A percentile compares a stretch with the other conserved stretches of the same genome.
Evolutionary conservation across 1,140 invertebrate genomes (phyloP).

Genomic region (Pristionchus pacificus): DNA sequence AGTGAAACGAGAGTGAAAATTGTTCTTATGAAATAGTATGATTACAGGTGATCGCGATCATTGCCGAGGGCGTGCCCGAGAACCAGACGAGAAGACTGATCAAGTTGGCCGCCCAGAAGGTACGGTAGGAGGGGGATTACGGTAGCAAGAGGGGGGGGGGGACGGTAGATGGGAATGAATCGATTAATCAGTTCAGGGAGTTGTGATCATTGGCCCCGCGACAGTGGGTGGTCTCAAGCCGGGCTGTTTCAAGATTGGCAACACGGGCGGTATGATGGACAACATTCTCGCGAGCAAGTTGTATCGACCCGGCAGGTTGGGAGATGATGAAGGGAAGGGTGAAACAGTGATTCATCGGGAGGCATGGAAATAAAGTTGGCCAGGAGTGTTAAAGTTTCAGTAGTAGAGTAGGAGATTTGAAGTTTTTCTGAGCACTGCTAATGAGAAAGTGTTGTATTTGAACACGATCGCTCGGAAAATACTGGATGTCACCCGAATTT

Average conservation of each 20-base stretch:
- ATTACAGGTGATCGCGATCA: constrained; percentile 94
- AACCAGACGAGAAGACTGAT: constrained; percentile 94
- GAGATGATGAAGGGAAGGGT: too few species aligned
- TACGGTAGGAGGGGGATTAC: too few species aligned
- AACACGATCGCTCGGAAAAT: too few species aligned
- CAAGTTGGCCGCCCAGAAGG: constrained; percentile 60
- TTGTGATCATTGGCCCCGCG: constrained; percentile 89
- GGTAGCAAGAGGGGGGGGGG: too few species aligned
- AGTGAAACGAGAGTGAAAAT: too few species aligned
- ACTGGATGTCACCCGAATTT: too few species aligned
- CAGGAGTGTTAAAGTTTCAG: constrained; percentile 21
- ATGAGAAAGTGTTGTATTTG: too few species aligned
- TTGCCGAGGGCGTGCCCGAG: constrained; percentile 97
- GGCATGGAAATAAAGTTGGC: background rate
- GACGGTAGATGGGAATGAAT: too few species aligned
- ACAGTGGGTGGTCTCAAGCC: constrained; percentile 93
- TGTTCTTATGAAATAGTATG: too few species aligned
- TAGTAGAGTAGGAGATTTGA: too few species aligned
- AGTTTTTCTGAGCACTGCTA: too few species aligned
- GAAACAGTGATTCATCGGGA: constrained; percentile 4
- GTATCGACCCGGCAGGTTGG: constrained; percentile 84
- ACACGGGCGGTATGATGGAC: constrained; percentile 99
- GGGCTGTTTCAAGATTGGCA: constrained; percentile 98
- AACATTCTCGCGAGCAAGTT: constrained; percentile 96
- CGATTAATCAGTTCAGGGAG: constrained; percentile 62